These are phyloP conservation scores for Eristalis arbustorum DNA, from an alignment of 2,888 invertebrate genomes.

Conservation along the genomic window DNA sequence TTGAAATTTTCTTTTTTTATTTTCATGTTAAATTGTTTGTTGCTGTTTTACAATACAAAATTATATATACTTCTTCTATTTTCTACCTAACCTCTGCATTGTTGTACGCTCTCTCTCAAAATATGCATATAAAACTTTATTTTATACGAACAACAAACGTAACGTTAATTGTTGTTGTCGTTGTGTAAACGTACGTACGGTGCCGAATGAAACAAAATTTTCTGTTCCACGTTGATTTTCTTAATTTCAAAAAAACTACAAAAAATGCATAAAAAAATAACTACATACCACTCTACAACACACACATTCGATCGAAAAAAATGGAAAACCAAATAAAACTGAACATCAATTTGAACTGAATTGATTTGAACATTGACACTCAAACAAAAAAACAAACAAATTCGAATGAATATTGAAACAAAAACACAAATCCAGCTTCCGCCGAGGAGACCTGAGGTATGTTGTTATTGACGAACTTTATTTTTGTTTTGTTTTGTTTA, in stretches of 20 bases:
- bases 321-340: slow-evolving; percentile 63
- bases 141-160: slow-evolving; percentile 43
- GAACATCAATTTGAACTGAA: slow-evolving; percentile 36
- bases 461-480: slow-evolving; percentile 78
- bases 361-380: slow-evolving; percentile 28
- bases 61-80: slow-evolving; percentile 62
- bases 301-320: slow-evolving; percentile 59
- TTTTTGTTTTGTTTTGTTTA: slow-evolving; percentile 54
- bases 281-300: slow-evolving; percentile 65
- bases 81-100: slow-evolving; percentile 52
- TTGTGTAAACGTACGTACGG: slow-evolving; percentile 53
- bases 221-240: slow-evolving; percentile 47
- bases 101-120: slow-evolving; percentile 57
- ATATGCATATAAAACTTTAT: slow-evolving; percentile 36
- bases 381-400: slow-evolving; percentile 49
- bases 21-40: slow-evolving; percentile 71
- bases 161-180: slow-evolving; percentile 52
- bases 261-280: slow-evolving; percentile 61
- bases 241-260: slow-evolving; percentile 45
- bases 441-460: slow-evolving; percentile 94
- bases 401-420: slow-evolving; percentile 66
- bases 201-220: slow-evolving; percentile 67
- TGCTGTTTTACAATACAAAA: slow-evolving; percentile 54
- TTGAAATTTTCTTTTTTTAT: slow-evolving; percentile 69
- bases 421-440: slow-evolving; percentile 84